Base-by-base conservation (phyloP, 2,797 vertebrate genomes). In the Hypotaenidia philippensis region DNA sequence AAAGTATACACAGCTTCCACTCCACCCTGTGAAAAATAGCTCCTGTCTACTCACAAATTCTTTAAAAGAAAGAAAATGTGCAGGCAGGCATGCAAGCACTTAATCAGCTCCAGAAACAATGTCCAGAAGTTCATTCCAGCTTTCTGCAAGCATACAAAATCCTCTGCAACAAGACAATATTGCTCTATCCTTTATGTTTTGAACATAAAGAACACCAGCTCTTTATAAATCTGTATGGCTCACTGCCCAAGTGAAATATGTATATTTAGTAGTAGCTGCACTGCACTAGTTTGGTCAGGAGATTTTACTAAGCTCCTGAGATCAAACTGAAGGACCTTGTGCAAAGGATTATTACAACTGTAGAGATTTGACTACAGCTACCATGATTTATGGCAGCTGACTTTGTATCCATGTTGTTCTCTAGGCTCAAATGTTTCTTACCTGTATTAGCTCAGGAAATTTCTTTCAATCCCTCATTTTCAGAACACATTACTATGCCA, bases 301-400 rank as follows among this genome's bases (percentile, higher is more conserved):
- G 93, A 94, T 85, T 96, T 94, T 79, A 40, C 50, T 94, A 85
- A 95, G 59, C 84, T 81, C 59, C n/a, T 76, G 66, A 91, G 72
- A 89, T 83, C 72, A 95, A 83, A 92, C 79, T 78, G 57, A 75
- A 83, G 69, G 59, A 81, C 72, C 63, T 89, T 83, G 56, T 63
- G 31, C 18, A 68, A 61, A 77, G 60, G 57, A 93, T 90, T 94
- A 85, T 66, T 92, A 50, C 69, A 88, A n/a, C 22, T 78, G 31
- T 61, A 83, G 77, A 79, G 77, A 49, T 76, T 68, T 76, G 29
- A 61, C 61, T 81, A 32, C 50, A 95, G 82, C 55, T 79, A 81
- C 47, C 26, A 31, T 59, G 82, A 91, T 91, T 91, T 83, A 83
- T 34, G 47, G 61, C 76, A 88, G 65, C 72, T 83, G 79, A 68